These are phyloP conservation scores for Drosophila longiperda DNA, from an alignment of 2,888 invertebrate genomes.

Conservation along the genomic window DNA sequence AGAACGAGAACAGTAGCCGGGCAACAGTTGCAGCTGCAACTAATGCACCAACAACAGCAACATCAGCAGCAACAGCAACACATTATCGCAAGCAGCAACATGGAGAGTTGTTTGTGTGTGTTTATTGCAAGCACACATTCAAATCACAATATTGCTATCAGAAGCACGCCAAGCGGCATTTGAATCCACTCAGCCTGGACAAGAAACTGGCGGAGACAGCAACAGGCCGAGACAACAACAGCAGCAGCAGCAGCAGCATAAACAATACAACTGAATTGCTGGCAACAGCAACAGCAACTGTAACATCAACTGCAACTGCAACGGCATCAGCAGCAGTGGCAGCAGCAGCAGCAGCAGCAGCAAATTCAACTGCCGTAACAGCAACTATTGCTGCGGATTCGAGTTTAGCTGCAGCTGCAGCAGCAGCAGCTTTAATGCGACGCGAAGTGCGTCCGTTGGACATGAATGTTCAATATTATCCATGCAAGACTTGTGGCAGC, in stretches of 20 bases:
- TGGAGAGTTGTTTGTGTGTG: constrained; percentile 88
- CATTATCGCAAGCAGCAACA: constrained; percentile 42
- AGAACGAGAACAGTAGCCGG: constrained; percentile 4
- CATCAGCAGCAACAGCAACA: constrained; percentile 54
- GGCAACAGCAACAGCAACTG: constrained; percentile 14
- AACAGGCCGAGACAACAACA: constrained; percentile 22
- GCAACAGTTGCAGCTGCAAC: constrained; percentile 15
- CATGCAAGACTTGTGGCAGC: constrained; percentile 96
- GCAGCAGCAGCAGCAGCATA: constrained; percentile 7
- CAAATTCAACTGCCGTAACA: constrained; percentile 2
- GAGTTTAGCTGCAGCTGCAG: constrained; percentile 49
- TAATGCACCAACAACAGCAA: constrained; percentile 44
- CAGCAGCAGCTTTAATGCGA: constrained; percentile 79
- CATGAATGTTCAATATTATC: constrained; percentile 95
- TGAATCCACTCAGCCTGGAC: constrained; percentile 87
- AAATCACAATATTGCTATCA: constrained; percentile 94
- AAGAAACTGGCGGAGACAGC: constrained; percentile 43
- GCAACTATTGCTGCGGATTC: constrained; percentile 2
- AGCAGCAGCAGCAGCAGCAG: constrained; percentile 3
- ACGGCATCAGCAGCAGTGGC: background rate
- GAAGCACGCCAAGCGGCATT: constrained; percentile 90
- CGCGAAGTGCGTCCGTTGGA: constrained; percentile 89
- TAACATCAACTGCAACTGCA: constrained; percentile 9
- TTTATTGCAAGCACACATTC: constrained; percentile 92
- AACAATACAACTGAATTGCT: background rate